Evolutionary conservation across 2,888 invertebrate genomes (phyloP), one percentile per base, ranked within the genome.

Genomic region (Xestia sexstrigata): DNA sequence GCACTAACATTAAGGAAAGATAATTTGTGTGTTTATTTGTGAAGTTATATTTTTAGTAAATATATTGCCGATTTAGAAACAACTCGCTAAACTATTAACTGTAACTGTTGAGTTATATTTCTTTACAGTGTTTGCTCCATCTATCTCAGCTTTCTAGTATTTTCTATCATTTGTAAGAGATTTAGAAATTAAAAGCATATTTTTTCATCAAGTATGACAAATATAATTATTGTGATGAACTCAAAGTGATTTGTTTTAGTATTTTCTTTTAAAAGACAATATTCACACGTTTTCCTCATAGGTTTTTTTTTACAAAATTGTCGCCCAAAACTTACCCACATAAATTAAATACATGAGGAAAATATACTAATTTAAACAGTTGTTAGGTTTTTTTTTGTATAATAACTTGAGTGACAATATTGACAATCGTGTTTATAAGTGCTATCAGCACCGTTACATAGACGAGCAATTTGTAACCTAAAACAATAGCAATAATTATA

Each of bases 401-500:
- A 67, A 60, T 65, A n/a, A 49, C 63, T 67, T 69, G 35, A 15
- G 55, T 70, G n/a, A 74, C 26, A 63, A 30, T 35, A 35, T 60
- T 30, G 30, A 35, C 30, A 30, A 60, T 67, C 30, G 70, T 63
- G 7, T 55, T 42, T 45, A 35, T 4, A 62, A 55, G 66, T 39
- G 55, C 39, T 62, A 71, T 35, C 35, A 69, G 23, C 30, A 2
- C 55, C 17, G 42, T 71, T 68, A 60, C 26, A 62, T 58, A 52
- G 47, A 60, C 39, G 39, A 55, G 49, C 47, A 47, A 75, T 70
- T 72, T 78, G 72, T 81, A 74, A 85, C 52, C 63, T 63, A 85
- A 74, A 83, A 81, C 73, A 75, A 84, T 70, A 79, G 70, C 69
- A 68, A 69, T 39, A 67, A 76, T 58, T 58, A 79, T 74, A 70